phyloP scores from a whole-genome alignment of 2,888 invertebrate genomes.

The Drosophila diplacantha region DNA sequence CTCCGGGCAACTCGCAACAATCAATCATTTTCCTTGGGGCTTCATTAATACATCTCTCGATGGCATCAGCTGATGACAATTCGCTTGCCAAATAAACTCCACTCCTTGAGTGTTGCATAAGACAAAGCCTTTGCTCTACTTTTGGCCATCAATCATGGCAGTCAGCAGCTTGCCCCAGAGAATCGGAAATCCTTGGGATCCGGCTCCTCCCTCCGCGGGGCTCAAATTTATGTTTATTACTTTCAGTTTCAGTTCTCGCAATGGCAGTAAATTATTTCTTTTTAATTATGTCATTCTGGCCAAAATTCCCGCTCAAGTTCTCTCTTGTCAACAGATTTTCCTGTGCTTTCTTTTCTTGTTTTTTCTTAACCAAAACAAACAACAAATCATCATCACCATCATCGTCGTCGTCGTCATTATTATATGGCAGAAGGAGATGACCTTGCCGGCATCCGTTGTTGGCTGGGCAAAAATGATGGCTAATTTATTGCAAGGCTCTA shows the following conservation, averaged over 20 bases:
- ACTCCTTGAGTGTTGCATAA: constrained; percentile 23
- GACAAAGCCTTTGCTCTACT: constrained; percentile 23
- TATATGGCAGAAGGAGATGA: constrained; percentile 36
- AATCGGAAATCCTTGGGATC: constrained; percentile 33
- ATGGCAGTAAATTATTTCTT: constrained; percentile 57
- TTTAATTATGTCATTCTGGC: constrained; percentile 64
- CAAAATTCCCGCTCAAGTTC: constrained; percentile 32
- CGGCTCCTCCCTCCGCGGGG: not conserved
- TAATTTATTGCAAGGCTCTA: constrained; percentile 57
- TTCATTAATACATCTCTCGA: constrained; percentile 46
- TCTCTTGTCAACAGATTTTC: constrained; percentile 45
- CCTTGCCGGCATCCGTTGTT: constrained; percentile 65
- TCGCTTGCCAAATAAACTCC: constrained; percentile 22
- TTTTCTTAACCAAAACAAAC: constrained; percentile 40
- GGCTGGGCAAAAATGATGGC: constrained; percentile 55
- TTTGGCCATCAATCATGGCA: constrained; percentile 56
- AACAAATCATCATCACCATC: constrained; percentile 34
- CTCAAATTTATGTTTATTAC: constrained; percentile 60
- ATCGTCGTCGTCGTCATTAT: constrained; percentile 8
- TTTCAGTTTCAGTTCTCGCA: constrained; percentile 13
- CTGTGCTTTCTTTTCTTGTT: not conserved
- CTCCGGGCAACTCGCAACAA: constrained; percentile 24
- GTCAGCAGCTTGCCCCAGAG: constrained; percentile 44
- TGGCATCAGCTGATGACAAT: constrained; percentile 51
- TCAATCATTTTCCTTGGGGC: constrained; percentile 49